These are phyloP conservation scores for Rousettus leschenaultii DNA, from an alignment of 2,113 vertebrate genomes.

Conservation along the genomic window DNA sequence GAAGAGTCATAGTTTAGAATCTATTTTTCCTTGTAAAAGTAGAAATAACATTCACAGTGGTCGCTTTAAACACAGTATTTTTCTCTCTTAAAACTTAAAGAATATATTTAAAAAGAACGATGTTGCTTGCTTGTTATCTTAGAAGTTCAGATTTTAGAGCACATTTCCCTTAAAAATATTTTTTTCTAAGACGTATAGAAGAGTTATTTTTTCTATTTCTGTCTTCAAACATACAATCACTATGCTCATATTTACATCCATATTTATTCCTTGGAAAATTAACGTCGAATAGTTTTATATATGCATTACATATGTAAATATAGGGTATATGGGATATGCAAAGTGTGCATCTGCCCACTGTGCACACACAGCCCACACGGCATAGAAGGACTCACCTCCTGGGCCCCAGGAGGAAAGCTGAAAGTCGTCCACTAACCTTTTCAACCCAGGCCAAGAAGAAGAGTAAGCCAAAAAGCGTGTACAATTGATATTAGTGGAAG, in stretches of 20 bases:
- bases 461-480: neutral
- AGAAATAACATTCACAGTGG: neutral
- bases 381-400: neutral
- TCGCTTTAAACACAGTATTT: constrained; percentile 9
- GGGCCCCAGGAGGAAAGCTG: neutral
- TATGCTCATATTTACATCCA: neutral
- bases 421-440: neutral
- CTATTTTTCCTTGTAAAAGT: neutral
- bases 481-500: neutral
- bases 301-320: neutral
- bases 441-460: neutral
- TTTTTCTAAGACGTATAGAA: neutral
- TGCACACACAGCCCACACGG: neutral
- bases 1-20: neutral
- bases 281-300: neutral
- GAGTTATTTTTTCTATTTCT: neutral
- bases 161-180: neutral
- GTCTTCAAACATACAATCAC: neutral
- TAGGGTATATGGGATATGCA: neutral
- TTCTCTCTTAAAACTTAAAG: neutral
- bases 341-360: neutral
- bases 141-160: neutral
- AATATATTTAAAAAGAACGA: neutral
- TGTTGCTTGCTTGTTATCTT: neutral
- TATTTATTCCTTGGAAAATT: neutral